Percentiles rank a stretch among this genome's conserved stretches.
Conservation (phyloP, 2,888 invertebrate genomes). For the Agrotis ipsilon region DNA sequence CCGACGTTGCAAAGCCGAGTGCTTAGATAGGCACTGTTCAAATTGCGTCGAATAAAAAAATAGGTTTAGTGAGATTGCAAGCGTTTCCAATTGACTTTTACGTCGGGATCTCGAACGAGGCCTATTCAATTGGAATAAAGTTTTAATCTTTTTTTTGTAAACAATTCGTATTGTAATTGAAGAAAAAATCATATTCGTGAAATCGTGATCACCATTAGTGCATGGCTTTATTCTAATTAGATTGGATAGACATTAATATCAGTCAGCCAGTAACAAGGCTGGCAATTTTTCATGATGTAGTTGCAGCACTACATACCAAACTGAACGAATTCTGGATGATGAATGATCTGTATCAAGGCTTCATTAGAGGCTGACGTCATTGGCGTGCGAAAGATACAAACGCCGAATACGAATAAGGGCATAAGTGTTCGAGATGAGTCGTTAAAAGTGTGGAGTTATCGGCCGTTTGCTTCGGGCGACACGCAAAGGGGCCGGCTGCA, state of each 20-base stretch:
- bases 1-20: constrained; percentile 73
- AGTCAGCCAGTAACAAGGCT: constrained; percentile 46
- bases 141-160: constrained; percentile 55
- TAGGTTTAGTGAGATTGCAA: constrained; percentile 78
- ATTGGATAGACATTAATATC: constrained; percentile 56
- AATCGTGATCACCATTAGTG: constrained; percentile 46
- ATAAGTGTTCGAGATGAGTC: constrained; percentile 56
- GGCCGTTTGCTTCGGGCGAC: constrained; percentile 62
- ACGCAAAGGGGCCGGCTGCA: constrained; percentile 60
- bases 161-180: constrained; percentile 64
- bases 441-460: constrained; percentile 66
- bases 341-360: constrained; percentile 52
- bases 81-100: constrained; percentile 78
- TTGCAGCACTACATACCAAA: constrained; percentile 3
- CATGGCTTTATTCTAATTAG: constrained; percentile 58
- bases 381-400: constrained; percentile 39
- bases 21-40: constrained; percentile 82
- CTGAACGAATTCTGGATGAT: constrained; percentile 47
- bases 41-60: constrained; percentile 83
- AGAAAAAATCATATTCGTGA: constrained; percentile 58
- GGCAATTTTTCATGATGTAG: constrained; percentile 24
- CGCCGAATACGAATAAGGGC: constrained; percentile 50
- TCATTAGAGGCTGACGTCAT: constrained; percentile 58
- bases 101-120: constrained; percentile 57
- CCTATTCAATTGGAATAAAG: constrained; percentile 51